Evolutionary conservation across 2,113 vertebrate species (phyloP).

Genomic region (Danio rerio): DNA sequence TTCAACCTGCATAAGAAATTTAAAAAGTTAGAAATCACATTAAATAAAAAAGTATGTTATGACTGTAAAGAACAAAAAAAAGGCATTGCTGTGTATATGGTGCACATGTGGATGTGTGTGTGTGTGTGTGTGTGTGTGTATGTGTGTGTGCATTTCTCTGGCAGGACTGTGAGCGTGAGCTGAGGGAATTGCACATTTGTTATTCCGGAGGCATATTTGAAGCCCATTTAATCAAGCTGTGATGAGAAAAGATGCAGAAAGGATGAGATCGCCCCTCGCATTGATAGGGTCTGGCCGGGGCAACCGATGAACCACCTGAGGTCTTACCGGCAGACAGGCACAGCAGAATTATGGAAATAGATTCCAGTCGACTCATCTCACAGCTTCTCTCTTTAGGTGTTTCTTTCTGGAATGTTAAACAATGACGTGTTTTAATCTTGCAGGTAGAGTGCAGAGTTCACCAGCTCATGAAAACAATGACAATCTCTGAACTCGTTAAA

Average conservation of each 20-base stretch:
- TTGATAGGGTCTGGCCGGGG: conserved; percentile 59
- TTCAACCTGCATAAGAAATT: no score
- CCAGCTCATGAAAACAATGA: conserved; percentile 24
- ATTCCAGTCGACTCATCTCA: conserved; percentile 53
- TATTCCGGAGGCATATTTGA: conserved; percentile 57
- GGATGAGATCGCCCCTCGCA: conserved; percentile 60
- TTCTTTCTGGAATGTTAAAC: conserved; percentile 56
- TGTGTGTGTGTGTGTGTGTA: background rate
- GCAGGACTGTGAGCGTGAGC: conserved; percentile 3
- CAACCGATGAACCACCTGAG: conserved; percentile 53
- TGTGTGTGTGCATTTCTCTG: background rate
- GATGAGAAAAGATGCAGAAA: conserved; percentile 59
- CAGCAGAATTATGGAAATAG: conserved; percentile 59
- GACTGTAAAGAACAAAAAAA: no score
- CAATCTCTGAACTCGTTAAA: conserved; percentile 17
- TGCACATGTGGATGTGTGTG: background rate
- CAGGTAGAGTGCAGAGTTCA: conserved; percentile 40
- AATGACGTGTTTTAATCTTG: conserved; percentile 55
- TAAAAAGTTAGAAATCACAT: no score
- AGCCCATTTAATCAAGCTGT: conserved; percentile 62
- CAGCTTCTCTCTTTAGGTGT: conserved; percentile 47
- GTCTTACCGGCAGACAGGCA: conserved; percentile 53
- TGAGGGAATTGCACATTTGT: conserved; percentile 50
- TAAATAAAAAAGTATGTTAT: no score
- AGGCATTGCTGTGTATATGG: no score